Percentiles rank a stretch among this genome's conserved stretches.
Conservation (phyloP, 2,113 vertebrate genomes). For the Solea solea region DNA sequence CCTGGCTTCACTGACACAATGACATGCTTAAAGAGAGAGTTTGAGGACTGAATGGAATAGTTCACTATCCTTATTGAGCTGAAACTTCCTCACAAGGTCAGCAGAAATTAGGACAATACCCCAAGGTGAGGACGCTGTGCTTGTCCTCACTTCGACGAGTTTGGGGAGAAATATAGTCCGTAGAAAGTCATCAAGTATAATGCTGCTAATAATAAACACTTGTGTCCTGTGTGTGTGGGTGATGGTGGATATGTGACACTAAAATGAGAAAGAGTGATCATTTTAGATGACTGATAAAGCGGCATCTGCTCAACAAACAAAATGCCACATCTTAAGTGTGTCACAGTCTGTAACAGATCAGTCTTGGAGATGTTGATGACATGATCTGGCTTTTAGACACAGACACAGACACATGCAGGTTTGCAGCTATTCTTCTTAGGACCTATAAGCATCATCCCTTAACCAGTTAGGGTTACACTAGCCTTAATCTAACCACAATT, state of each 20-base stretch:
- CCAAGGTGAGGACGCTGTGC: constrained; percentile 4
- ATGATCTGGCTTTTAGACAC: too few species aligned
- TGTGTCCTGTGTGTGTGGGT: background rate
- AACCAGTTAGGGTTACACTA: too few species aligned
- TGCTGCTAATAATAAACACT: constrained; percentile 10
- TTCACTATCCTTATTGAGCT: background rate
- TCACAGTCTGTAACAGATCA: constrained; percentile 2
- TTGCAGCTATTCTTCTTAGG: too few species aligned
- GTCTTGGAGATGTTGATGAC: constrained; percentile 3
- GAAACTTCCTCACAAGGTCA: constrained; percentile 3
- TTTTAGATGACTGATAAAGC: background rate
- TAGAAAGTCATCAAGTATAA: constrained; percentile 11
- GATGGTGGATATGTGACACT: constrained; percentile 18
- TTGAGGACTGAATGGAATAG: background rate
- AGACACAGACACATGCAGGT: background rate
- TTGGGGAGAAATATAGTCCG: constrained; percentile 5
- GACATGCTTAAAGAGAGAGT: background rate
- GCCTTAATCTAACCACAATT: too few species aligned
- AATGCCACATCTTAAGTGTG: background rate
- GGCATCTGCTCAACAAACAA: constrained; percentile 13
- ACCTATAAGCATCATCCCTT: too few species aligned
- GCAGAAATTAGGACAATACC: constrained; percentile 8
- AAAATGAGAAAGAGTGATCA: constrained; percentile 24
- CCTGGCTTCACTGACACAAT: too few species aligned
- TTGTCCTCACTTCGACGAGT: constrained; percentile 5